A percentile compares a stretch with the other conserved stretches of the same genome.
Evolutionary conservation across 2,888 invertebrate genomes (phyloP).

Genomic region (Sipunculus nudus): DNA sequence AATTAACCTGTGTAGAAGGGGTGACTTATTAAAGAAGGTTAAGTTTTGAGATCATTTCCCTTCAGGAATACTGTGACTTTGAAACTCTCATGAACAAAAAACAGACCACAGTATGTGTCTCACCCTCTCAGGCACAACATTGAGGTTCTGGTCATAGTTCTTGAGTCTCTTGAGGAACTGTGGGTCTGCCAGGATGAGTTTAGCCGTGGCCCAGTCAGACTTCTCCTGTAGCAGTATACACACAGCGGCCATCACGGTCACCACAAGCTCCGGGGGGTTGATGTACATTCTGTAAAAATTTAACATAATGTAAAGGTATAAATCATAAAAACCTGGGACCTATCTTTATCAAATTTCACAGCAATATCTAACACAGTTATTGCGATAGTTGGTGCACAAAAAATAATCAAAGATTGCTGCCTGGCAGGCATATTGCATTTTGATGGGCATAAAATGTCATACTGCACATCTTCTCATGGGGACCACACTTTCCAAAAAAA

Average conservation of each 20-base stretch:
- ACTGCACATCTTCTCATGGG: too few species aligned
- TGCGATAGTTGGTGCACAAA: too few species aligned
- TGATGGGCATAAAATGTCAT: too few species aligned
- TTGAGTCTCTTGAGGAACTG: conserved; percentile 61
- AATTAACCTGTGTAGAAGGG: too few species aligned
- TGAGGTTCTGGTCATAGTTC: conserved; percentile 62
- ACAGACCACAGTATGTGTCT: not conserved
- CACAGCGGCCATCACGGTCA: conserved; percentile 63
- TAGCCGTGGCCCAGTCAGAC: conserved; percentile 63
- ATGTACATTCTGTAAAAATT: conserved; percentile 53
- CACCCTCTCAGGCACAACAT: conserved; percentile 60
- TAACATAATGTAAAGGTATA: not conserved
- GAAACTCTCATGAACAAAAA: too few species aligned
- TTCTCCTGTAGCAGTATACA: conserved; percentile 63
- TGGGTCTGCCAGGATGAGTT: conserved; percentile 60
- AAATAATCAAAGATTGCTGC: too few species aligned
- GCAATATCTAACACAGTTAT: not conserved
- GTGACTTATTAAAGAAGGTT: too few species aligned
- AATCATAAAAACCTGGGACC: not conserved
- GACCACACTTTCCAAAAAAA: too few species aligned
- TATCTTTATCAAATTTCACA: not conserved
- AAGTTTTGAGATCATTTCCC: too few species aligned
- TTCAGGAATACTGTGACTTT: too few species aligned
- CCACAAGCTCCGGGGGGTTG: conserved; percentile 60
- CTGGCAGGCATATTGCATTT: too few species aligned